These are phyloP conservation scores for Seladonia tumulorum DNA, from an alignment of 2,888 invertebrate genomes.

Conservation along the genomic window DNA sequence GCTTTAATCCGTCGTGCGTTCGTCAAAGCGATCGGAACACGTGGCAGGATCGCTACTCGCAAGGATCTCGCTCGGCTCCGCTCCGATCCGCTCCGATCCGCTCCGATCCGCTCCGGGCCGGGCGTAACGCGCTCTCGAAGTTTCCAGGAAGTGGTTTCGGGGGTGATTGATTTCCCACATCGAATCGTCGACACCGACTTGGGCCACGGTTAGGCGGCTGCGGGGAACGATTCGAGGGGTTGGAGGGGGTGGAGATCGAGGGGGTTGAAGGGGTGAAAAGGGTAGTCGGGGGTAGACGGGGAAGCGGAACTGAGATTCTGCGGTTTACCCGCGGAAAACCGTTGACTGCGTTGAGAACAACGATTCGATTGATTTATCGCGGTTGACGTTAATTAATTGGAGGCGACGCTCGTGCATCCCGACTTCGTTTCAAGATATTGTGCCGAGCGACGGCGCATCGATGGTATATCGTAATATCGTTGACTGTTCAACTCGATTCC, in stretches of 20 bases:
- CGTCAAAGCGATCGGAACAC: constrained; percentile 38
- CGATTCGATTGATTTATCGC: constrained; percentile 75
- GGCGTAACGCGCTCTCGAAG: constrained; percentile 66
- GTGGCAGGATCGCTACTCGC: constrained; percentile 57
- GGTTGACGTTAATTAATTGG: constrained; percentile 64
- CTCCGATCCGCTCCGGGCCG: constrained; percentile 45
- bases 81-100: constrained; percentile 38
- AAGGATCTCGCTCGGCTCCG: constrained; percentile 54
- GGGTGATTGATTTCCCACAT: constrained; percentile 76
- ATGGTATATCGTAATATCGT: constrained; percentile 22
- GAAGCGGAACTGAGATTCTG: constrained; percentile 71
- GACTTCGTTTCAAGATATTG: constrained; percentile 8
- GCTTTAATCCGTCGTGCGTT: constrained; percentile 12
- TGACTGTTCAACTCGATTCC: background rate
- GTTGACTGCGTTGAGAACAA: constrained; percentile 70
- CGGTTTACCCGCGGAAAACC: constrained; percentile 72
- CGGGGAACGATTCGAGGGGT: background rate
- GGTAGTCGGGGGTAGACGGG: background rate
- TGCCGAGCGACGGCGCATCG: constrained; percentile 14
- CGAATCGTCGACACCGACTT: constrained; percentile 61
- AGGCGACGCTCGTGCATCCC: constrained; percentile 26
- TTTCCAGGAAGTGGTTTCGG: constrained; percentile 73
- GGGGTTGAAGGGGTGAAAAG: constrained; percentile 1
- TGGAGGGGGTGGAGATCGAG: background rate
- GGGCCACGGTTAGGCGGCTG: background rate